Conservation (phyloP, 2,888 invertebrate species). For the Reticulitermes lucifugus region DNA sequence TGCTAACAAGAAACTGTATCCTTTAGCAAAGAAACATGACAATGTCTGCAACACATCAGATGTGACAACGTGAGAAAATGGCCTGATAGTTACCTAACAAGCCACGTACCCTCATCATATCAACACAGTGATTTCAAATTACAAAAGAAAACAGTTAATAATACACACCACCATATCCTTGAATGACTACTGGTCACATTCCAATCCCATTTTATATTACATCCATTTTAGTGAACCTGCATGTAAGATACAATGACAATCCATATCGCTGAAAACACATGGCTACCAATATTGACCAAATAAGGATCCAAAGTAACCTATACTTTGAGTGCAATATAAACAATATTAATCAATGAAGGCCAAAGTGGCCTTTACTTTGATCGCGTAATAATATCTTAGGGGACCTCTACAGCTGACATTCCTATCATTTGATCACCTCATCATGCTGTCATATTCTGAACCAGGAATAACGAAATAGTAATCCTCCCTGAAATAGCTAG, state of each 20-base stretch:
- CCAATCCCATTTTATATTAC: background rate
- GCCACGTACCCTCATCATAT: background rate
- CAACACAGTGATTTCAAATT: background rate
- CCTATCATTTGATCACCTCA: background rate
- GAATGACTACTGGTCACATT: background rate
- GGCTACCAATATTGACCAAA: background rate
- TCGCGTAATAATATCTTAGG: slow-evolving; percentile 1
- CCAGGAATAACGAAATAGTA: slow-evolving; percentile 6
- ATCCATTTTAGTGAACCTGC: background rate
- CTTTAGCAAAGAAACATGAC: slow-evolving; percentile 7
- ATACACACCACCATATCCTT: background rate
- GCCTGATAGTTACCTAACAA: background rate
- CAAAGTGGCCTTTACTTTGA: background rate
- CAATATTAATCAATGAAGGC: background rate
- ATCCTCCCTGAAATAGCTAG: slow-evolving; percentile 16
- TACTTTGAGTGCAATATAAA: too few species aligned
- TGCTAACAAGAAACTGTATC: slow-evolving; percentile 24
- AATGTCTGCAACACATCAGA: background rate
- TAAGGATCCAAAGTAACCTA: too few species aligned
- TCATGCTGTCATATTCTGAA: slow-evolving; percentile 1
- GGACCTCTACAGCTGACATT: slow-evolving; percentile 3
- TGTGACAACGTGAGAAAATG: slow-evolving; percentile 11
- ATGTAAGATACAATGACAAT: background rate
- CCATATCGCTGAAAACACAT: background rate
- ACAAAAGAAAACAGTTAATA: background rate